These are phyloP conservation scores for Crypturellus undulatus DNA, from an alignment of 2,113 vertebrate genomes.

Conservation along the genomic window DNA sequence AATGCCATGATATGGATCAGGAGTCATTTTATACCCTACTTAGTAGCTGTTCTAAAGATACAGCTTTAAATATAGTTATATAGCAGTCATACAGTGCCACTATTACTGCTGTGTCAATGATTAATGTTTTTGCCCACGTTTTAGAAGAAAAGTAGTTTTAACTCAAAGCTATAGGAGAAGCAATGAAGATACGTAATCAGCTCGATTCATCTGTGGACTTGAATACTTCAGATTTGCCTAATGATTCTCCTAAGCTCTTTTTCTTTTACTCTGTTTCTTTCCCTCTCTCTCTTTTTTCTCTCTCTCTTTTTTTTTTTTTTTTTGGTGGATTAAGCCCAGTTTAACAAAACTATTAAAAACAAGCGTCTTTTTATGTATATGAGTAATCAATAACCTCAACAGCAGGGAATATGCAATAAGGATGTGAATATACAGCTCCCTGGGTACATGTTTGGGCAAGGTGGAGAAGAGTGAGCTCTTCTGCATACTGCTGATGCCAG, in stretches of 20 bases:
- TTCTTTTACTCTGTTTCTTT: neutral
- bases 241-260: neutral
- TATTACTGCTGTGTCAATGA: neutral
- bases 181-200: neutral
- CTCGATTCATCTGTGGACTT: neutral
- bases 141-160: conserved; percentile 1
- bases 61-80: neutral
- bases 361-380: neutral
- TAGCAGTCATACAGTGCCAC: neutral
- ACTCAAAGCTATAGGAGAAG: neutral
- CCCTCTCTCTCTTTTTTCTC: neutral
- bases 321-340: neutral
- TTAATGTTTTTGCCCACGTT: neutral
- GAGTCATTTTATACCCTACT: neutral
- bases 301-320: neutral
- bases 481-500: neutral
- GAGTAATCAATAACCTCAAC: neutral
- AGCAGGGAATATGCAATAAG: neutral
- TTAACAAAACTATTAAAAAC: conserved; percentile 22
- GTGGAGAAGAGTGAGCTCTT: neutral
- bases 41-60: neutral
- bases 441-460: neutral
- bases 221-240: neutral
- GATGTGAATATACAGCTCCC: neutral
- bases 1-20: neutral